Conservation (phyloP, 2,888 invertebrate genomes). For the Drosophila mimetica region DNA sequence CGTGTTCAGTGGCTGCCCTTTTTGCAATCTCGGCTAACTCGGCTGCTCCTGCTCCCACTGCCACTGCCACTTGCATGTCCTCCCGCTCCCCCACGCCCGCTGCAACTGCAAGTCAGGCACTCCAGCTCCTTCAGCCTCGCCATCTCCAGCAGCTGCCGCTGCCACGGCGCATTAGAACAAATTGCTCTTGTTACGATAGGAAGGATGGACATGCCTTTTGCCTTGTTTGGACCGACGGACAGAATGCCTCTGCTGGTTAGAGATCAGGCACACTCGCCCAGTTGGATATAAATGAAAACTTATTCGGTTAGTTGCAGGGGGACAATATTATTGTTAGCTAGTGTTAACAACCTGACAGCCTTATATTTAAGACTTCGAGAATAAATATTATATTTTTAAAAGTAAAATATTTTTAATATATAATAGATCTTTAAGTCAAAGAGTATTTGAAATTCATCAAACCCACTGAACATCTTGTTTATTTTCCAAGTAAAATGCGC, state of each 20-base stretch:
- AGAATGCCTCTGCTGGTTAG: slow-evolving; percentile 67
- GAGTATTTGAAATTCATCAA: slow-evolving; percentile 13
- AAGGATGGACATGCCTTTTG: slow-evolving; percentile 76
- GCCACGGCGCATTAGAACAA: slow-evolving; percentile 77
- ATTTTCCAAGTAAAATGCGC: slow-evolving; percentile 63
- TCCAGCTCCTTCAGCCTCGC: slow-evolving; percentile 33
- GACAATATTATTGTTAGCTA: background rate
- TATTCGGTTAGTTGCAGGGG: background rate
- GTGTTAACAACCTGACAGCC: too few relatives aligned
- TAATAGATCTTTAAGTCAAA: too few relatives aligned
- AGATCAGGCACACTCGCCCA: slow-evolving; percentile 16
- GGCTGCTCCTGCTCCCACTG: slow-evolving; percentile 11
- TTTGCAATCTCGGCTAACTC: slow-evolving; percentile 45
- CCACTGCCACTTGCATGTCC: slow-evolving; percentile 8
- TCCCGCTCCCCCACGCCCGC: slow-evolving; percentile 11
- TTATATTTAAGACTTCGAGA: too few relatives aligned
- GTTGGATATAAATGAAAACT: slow-evolving; percentile 19
- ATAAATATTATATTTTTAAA: too few relatives aligned
- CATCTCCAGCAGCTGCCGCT: slow-evolving; percentile 55
- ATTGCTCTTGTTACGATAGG: slow-evolving; percentile 80
- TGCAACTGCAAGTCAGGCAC: slow-evolving; percentile 39
- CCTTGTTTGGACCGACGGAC: slow-evolving; percentile 77
- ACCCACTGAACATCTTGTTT: slow-evolving; percentile 24
- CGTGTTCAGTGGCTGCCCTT: slow-evolving; percentile 76
- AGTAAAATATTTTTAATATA: background rate